These are phyloP conservation scores for Peromyscus eremicus DNA, from an alignment of 2,797 vertebrate species.

Conservation along the genomic window DNA sequence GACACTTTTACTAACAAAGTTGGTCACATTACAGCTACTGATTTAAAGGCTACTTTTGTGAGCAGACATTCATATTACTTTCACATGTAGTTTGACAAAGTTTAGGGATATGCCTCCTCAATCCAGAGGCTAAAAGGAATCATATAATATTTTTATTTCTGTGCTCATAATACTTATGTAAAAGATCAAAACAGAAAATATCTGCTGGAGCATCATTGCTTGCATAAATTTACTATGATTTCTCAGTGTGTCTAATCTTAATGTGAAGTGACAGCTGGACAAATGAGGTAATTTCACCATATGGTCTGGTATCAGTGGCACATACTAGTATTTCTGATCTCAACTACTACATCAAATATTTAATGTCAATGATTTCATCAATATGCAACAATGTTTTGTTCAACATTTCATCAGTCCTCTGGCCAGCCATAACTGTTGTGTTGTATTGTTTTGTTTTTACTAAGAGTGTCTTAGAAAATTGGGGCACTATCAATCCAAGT, in stretches of 20 bases:
- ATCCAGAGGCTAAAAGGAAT: neutral
- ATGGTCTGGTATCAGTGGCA: neutral
- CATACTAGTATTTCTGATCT: neutral
- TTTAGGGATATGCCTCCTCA: conserved; percentile 5
- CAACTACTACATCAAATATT: neutral
- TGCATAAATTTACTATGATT: neutral
- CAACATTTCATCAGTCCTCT: neutral
- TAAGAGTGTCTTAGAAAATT: neutral
- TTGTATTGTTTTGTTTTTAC: neutral
- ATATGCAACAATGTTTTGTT: conserved; percentile 3
- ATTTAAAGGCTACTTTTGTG: neutral
- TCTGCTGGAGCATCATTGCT: neutral
- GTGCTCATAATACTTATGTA: neutral
- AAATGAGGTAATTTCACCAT: conserved; percentile 19
- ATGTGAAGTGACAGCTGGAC: neutral
- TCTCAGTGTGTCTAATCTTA: neutral
- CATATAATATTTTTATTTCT: conserved; percentile 38
- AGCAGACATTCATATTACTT: neutral
- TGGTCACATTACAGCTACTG: neutral
- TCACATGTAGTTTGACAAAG: conserved; percentile 7
- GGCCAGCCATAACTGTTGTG: neutral
- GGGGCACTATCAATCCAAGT: neutral
- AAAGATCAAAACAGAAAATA: conserved; percentile 53
- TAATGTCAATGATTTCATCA: conserved; percentile 26
- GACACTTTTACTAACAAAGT: neutral